Base-by-base conservation (phyloP, 2,113 vertebrate genomes). In the Hemiprocne comata region DNA sequence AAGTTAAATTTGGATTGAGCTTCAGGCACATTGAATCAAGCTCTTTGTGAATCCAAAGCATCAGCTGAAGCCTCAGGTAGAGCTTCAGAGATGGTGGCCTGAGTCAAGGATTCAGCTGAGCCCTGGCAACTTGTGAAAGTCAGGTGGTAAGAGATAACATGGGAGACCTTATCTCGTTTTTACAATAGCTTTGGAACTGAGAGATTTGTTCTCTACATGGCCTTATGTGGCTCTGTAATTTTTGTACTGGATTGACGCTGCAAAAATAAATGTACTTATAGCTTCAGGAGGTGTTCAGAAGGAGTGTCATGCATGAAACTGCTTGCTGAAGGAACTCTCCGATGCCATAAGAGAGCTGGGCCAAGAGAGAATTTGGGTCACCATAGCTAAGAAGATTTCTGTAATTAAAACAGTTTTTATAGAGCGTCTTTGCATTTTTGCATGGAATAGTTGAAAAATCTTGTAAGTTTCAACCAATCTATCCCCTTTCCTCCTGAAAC, bases 361-460 rank as follows among this genome's bases (percentile, higher is more conserved):
- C 75, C 42, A 40, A 38, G 3, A 17, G 51, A 64, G 67, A 88
- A 92, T 95, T 91, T 90, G 82, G 61, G 88, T 92, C 88, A 65
- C 50, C 54, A 2, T 33, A 67, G 31, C n/a, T 84, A 77, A 83
- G 84, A 85, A 92, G 65, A 89, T 89, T 91, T 74, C 64, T 74
- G 60, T 80, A 83, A 79, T 91, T 95, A 69, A 88, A 86, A 19
- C 17, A 29, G 24, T 26, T 74, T 89, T 69, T 79, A n/a, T 31
- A 66, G 71, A 57, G 23, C 23, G 34, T 75, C 31, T 86, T 87
- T 86, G 57, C 73, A 75, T 88, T 93, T 95, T 92, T 81, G 75
- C 23, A 26, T 12, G 10, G 17, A 88, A 65, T 36, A 78, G 5
- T 36, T 88, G 72, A 71, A 66, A 91, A 89, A 60, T 28, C 38